phyloP scores from a whole-genome alignment of 2,797 vertebrate species.

The Lepus oiostolus region DNA sequence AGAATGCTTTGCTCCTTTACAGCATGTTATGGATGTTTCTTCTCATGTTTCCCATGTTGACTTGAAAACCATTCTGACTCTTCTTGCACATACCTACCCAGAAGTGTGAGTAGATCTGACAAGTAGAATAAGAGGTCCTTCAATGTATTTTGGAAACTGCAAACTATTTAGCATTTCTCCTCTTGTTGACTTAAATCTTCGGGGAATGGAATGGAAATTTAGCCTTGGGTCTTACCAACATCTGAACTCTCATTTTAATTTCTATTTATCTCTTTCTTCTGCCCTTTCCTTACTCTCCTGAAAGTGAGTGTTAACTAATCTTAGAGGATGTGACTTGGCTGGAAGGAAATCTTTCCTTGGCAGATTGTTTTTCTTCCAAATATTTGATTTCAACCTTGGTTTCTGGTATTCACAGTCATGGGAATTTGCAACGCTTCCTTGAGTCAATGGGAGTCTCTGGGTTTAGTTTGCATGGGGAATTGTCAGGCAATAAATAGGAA shows the following conservation, averaged over 20 bases:
- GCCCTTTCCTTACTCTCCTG: background rate
- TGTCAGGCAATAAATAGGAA: background rate
- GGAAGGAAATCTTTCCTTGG: background rate
- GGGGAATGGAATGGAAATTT: background rate
- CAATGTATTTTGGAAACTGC: background rate
- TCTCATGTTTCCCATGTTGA: background rate
- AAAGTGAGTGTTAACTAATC: background rate
- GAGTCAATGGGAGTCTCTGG: background rate
- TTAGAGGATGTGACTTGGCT: background rate
- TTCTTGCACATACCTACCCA: background rate
- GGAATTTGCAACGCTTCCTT: background rate
- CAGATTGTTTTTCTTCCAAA: background rate
- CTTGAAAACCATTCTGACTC: background rate
- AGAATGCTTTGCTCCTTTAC: background rate
- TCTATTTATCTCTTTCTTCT: background rate
- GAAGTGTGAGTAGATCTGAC: background rate
- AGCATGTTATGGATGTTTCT: background rate
- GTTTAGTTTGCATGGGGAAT: background rate
- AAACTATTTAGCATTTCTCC: background rate
- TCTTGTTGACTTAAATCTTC: background rate
- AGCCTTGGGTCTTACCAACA: background rate
- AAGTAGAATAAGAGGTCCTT: background rate
- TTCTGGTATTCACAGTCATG: background rate
- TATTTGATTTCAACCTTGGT: background rate
- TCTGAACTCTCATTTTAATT: background rate